Base-by-base conservation (phyloP, 2,888 invertebrate genomes). In the Liopterus haemorrhoidalis region DNA sequence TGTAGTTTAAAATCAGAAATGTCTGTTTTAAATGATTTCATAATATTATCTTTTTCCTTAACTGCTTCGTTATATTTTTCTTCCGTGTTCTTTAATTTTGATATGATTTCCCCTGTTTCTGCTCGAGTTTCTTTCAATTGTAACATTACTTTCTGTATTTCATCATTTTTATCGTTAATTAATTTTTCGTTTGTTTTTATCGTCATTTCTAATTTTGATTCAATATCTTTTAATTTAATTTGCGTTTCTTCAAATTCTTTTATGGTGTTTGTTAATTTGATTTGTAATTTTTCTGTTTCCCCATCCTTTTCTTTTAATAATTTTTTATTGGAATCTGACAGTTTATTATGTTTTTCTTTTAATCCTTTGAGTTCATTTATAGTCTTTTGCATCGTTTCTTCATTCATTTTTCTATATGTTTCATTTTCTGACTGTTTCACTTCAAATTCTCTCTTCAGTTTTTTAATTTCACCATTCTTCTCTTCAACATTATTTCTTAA, bases 181-280 rank as follows among this genome's bases (percentile, higher is more conserved):
- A 28, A 18, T 25, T 33, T 25, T 18, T 22, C 22, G 8, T 19
- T 37, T 33, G 31, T 22, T 8, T 30, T 32, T 16, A 22, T 12
- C 24, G n/a, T 31, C 6, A 18, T 8, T 20, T 39, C n/a, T 11
- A 21, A 3, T 24, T 46, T 18, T 5, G 18, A 12, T 19, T 33
- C 19, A 11, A 50, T 52, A 4, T 57, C 18, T 35, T 50, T 50
- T 9, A 51, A 30, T 5, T 52, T 48, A 41, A 54, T 54, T 16
- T 53, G 28, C 11, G 51, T 51, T 24, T 56, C 54, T 35, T 58
- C 56, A 4, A 55, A 5, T 20, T 44, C 36, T 36, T 59, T 54
- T 24, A 51, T 24, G 18, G 50, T n/a, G 44, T 57, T 53, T 4
- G 25, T 14, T 9, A 56, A 24, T 39, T 27, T 5, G 51, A 21